Evolutionary conservation across 2,888 invertebrate species (phyloP).

Genomic region (Eilema caniola): DNA sequence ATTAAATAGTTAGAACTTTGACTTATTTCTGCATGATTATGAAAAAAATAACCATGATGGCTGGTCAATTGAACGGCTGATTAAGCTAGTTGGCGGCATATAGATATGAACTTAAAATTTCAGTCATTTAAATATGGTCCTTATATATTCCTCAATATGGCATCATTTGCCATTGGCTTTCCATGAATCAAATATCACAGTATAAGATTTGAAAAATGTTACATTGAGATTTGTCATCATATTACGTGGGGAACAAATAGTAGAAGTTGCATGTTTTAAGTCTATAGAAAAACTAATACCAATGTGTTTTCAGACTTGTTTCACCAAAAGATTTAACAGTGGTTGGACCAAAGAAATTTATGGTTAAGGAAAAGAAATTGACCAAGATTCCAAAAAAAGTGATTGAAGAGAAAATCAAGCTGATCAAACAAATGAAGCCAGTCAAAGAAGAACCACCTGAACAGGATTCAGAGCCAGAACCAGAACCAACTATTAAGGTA

Average conservation of each 20-base stretch:
- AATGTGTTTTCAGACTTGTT: conserved; percentile 65
- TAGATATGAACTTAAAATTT: too few relatives aligned
- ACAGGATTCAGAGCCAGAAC: conserved; percentile 12
- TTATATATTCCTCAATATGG: not conserved
- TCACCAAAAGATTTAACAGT: conserved; percentile 78
- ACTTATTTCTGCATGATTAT: too few relatives aligned
- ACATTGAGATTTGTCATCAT: not conserved
- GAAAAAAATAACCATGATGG: too few relatives aligned
- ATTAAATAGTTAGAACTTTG: too few relatives aligned
- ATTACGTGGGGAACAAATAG: not conserved
- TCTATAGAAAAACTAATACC: not conserved
- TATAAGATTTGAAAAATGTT: too few relatives aligned
- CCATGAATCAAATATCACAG: not conserved
- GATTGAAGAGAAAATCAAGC: conserved; percentile 39
- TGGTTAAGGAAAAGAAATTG: conserved; percentile 55
- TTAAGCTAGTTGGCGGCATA: too few relatives aligned
- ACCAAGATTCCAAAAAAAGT: conserved; percentile 37
- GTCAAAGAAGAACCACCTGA: conserved; percentile 32
- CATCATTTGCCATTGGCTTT: not conserved
- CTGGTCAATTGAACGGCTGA: too few relatives aligned
- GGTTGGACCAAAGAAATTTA: conserved; percentile 73
- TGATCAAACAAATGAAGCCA: conserved; percentile 27
- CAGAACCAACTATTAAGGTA: conserved; percentile 41
- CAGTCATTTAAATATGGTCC: not conserved
- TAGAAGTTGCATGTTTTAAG: not conserved